phyloP scores from a whole-genome alignment of 2,797 vertebrate species.

The Allobates femoralis region DNA sequence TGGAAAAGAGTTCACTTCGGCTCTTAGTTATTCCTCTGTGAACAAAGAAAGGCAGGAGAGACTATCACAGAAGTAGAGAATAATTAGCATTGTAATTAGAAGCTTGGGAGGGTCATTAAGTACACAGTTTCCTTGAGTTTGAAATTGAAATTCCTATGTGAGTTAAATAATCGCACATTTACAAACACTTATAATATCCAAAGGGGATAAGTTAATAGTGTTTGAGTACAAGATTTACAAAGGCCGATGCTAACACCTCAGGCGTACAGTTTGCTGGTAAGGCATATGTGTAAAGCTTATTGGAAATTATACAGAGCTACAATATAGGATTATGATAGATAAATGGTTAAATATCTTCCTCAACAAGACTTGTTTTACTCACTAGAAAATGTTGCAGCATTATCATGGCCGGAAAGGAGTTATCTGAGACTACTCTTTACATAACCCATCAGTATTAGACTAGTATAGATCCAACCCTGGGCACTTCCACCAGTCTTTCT shows the following conservation, averaged over 20 bases:
- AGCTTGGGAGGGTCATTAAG: slow-evolving; percentile 58
- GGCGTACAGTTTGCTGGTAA: background rate
- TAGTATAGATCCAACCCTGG: too few species aligned
- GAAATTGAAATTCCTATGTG: slow-evolving; percentile 53
- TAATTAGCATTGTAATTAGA: slow-evolving; percentile 62
- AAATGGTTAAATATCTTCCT: background rate
- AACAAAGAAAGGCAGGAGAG: slow-evolving; percentile 44
- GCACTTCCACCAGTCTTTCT: too few species aligned
- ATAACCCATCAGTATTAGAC: too few species aligned
- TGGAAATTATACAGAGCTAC: background rate
- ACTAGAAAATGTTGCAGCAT: background rate
- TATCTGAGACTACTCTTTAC: background rate
- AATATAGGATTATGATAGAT: background rate
- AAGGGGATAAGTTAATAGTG: slow-evolving; percentile 49
- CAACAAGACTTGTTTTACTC: background rate
- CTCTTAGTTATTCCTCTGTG: slow-evolving; percentile 41
- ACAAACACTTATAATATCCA: slow-evolving; percentile 51
- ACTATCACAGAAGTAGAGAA: slow-evolving; percentile 44
- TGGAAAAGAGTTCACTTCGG: background rate
- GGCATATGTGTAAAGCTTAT: background rate
- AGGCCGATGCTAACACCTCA: slow-evolving; percentile 15
- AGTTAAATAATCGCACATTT: slow-evolving; percentile 52
- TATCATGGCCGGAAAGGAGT: background rate
- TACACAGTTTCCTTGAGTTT: slow-evolving; percentile 50
- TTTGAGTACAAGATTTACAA: slow-evolving; percentile 32